These are phyloP conservation scores for Serinus canaria DNA, from an alignment of 2,113 vertebrate genomes.

Conservation along the genomic window DNA sequence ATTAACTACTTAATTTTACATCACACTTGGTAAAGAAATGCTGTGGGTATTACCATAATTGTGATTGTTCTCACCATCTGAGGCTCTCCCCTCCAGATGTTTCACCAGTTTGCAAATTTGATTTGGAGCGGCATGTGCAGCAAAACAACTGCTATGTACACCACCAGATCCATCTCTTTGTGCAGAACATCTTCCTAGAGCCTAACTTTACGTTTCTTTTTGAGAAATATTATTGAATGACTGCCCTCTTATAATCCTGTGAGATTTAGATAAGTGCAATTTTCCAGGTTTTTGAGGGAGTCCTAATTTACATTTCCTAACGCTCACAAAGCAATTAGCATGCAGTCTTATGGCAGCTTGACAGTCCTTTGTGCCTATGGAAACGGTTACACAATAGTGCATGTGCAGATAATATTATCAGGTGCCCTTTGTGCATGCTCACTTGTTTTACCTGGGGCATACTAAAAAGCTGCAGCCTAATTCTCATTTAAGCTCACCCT, in stretches of 20 bases:
- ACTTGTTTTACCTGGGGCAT: background rate
- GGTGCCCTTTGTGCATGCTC: background rate
- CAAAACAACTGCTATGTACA: background rate
- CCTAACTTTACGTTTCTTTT: background rate
- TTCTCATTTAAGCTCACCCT: background rate
- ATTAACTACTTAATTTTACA: slow-evolving; percentile 1
- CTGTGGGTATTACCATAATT: background rate
- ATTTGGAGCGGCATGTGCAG: background rate
- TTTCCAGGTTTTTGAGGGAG: slow-evolving; percentile 21
- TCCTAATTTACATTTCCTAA: slow-evolving; percentile 31
- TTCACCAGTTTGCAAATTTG: background rate
- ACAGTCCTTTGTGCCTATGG: slow-evolving; percentile 20
- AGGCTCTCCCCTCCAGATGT: slow-evolving; percentile 24
- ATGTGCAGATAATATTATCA: background rate
- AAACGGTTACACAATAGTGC: slow-evolving; percentile 20
- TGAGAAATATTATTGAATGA: background rate
- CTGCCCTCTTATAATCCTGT: background rate
- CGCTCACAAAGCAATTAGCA: slow-evolving; percentile 6
- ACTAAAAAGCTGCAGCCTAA: background rate
- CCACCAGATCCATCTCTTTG: background rate
- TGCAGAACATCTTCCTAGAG: background rate
- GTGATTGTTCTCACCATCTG: background rate
- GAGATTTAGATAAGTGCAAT: background rate
- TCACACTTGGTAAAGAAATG: background rate
- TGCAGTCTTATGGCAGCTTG: background rate